Evolutionary conservation across 2,888 invertebrate genomes (phyloP).

Genomic region (Ornithoptera alexandrae): DNA sequence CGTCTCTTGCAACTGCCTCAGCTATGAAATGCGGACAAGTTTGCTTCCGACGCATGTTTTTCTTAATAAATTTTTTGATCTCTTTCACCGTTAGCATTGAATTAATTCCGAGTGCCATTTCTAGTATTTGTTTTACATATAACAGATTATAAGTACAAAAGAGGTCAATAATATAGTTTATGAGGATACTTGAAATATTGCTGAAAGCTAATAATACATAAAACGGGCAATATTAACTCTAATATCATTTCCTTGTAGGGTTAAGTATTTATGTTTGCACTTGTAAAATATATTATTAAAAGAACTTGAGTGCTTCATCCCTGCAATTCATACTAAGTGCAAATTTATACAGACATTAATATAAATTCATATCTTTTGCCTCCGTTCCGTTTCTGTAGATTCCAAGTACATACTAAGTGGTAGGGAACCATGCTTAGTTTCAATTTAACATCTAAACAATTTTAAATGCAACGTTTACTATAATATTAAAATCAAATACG

Average conservation of each 20-base stretch:
- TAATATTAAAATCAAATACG: conserved; percentile 5
- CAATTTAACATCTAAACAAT: background rate
- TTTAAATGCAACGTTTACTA: background rate
- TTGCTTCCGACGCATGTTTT: conserved; percentile 40
- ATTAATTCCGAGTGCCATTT: background rate
- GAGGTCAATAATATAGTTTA: too few relatives aligned
- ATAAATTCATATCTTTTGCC: conserved; percentile 5
- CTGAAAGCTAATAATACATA: too few relatives aligned
- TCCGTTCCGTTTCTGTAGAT: conserved; percentile 4
- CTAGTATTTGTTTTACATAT: background rate
- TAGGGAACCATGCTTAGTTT: background rate
- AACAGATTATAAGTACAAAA: too few relatives aligned
- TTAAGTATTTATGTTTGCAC: background rate
- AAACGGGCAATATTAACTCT: too few relatives aligned
- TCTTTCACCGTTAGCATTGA: conserved; percentile 18
- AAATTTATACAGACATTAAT: conserved; percentile 7
- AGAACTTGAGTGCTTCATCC: background rate
- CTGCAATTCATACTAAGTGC: conserved; percentile 6
- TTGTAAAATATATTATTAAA: background rate
- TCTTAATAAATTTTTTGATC: conserved; percentile 42
- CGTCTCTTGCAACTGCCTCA: conserved; percentile 65
- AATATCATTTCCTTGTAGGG: background rate
- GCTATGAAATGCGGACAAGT: conserved; percentile 50
- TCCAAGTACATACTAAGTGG: conserved; percentile 11
- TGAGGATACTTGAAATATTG: too few relatives aligned